Evolutionary conservation across 2,888 invertebrate genomes (phyloP), one percentile per base, ranked within the genome.

Genomic region (Dryocosmus kuriphilus): DNA sequence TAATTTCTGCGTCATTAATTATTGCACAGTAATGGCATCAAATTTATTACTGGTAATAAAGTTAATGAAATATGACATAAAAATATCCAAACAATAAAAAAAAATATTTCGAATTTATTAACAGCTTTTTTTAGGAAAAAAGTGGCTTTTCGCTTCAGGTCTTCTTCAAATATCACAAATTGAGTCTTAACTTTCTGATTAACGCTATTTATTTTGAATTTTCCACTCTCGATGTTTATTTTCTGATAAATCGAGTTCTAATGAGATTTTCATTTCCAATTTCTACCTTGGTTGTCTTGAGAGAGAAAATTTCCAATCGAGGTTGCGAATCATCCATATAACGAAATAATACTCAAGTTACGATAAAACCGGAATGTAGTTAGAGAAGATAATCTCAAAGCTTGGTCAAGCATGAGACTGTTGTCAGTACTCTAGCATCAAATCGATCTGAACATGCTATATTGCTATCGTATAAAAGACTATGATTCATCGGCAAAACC

Each of bases 271-370:
- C 41, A 67, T 41, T 67, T 27, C 27, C 41, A 67, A 46, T 67
- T 67, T 67, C 67, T 41, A 16, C 7, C 27, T 27, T 8, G 19
- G 46, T 46, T 41, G 27, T 27, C 1, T 24, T 19, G 27, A 41
- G 46, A 19, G 24, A 67, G 67, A 67, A 67, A 41, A 67, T 67
- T 27, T 67, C 41, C 67, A 46, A 67, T 67, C 41, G 67, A 67
- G 67, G 46, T 46, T 67, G 67, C 38, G 9, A 67, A 24, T 67
- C 22, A 67, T 67, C 67, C 27, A 27, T 67, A 27, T 41, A 67
- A 67, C 24, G 67, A 46, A 67, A 67, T 67, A 67, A 67, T 67
- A 67, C 65, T 67, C 65, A 67, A 67, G 46, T 67, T 67, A 67
- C 41, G 67, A 67, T 67, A 41, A 19, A 46, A 30, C 46, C 38